phyloP scores from a whole-genome alignment of 2,888 invertebrate species.

The Silvanus unidentatus region DNA sequence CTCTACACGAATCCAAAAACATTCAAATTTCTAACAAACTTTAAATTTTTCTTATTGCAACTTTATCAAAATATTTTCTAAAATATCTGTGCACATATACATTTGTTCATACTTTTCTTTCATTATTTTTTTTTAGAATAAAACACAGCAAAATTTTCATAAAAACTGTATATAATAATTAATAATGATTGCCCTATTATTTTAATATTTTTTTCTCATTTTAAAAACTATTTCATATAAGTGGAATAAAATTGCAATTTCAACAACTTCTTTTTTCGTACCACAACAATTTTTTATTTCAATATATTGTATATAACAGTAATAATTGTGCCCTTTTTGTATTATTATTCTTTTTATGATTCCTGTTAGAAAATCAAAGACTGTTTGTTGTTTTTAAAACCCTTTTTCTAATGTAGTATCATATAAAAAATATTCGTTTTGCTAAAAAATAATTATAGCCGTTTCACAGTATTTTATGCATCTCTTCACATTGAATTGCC shows the following conservation, averaged over 20 bases:
- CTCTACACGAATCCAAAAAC: no score
- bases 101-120: conserved; percentile 1
- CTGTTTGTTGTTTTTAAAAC: no score
- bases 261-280: conserved; percentile 38
- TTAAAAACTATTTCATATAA: conserved; percentile 31
- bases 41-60: conserved; percentile 42
- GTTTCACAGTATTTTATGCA: no score
- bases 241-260: conserved; percentile 37
- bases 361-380: background rate
- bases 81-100: conserved; percentile 40
- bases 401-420: no score
- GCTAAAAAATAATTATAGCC: no score
- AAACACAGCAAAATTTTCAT: conserved; percentile 43
- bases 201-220: conserved; percentile 3
- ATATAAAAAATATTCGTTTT: no score
- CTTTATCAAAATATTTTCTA: conserved; percentile 45
- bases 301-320: conserved; percentile 38
- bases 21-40: conserved; percentile 18
- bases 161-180: conserved; percentile 36
- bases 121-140: conserved; percentile 39
- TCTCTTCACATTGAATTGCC: no score
- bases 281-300: conserved; percentile 40
- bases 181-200: conserved; percentile 40
- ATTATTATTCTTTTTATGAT: conserved; percentile 34
- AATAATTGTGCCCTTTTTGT: conserved; percentile 45